phyloP scores from a whole-genome alignment of 2,888 invertebrate genomes.

The Drosophila subsilvestris region DNA sequence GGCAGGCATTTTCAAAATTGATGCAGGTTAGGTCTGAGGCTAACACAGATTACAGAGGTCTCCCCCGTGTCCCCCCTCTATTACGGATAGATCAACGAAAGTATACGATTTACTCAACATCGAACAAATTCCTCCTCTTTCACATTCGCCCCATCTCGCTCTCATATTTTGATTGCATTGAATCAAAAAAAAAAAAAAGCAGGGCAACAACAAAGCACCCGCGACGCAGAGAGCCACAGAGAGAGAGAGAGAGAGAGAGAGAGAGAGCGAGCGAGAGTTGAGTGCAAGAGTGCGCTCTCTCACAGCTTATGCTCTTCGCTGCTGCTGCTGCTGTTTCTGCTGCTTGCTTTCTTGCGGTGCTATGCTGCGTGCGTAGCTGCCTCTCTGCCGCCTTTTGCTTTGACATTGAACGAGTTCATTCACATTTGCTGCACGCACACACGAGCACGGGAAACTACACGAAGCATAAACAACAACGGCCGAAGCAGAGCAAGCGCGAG shows the following conservation, averaged over 20 bases:
- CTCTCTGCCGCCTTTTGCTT: conserved; percentile 48
- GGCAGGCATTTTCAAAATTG: conserved; percentile 47
- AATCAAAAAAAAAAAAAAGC: conserved; percentile 13
- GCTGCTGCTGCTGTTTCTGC: conserved; percentile 13
- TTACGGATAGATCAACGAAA: conserved; percentile 1
- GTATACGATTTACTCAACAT: background rate
- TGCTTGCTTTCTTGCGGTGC: conserved; percentile 53
- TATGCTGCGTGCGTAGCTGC: conserved; percentile 66
- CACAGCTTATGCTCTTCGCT: conserved; percentile 35
- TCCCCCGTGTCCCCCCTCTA: background rate
- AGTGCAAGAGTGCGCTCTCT: conserved; percentile 2
- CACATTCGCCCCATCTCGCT: background rate
- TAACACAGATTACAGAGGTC: conserved; percentile 10
- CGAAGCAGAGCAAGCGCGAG: conserved; percentile 32
- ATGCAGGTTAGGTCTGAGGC: conserved; percentile 67
- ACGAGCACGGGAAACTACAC: conserved; percentile 64
- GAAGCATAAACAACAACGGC: conserved; percentile 66
- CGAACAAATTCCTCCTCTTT: background rate
- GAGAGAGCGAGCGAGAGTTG: background rate
- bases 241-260: conserved; percentile 2
- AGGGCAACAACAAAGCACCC: conserved; percentile 1
- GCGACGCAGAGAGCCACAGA: background rate
- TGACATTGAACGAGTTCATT: conserved; percentile 85
- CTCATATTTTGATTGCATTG: conserved; percentile 18
- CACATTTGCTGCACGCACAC: conserved; percentile 80